Conservation (phyloP, 2,888 invertebrate species). For the Timema podura region DNA sequence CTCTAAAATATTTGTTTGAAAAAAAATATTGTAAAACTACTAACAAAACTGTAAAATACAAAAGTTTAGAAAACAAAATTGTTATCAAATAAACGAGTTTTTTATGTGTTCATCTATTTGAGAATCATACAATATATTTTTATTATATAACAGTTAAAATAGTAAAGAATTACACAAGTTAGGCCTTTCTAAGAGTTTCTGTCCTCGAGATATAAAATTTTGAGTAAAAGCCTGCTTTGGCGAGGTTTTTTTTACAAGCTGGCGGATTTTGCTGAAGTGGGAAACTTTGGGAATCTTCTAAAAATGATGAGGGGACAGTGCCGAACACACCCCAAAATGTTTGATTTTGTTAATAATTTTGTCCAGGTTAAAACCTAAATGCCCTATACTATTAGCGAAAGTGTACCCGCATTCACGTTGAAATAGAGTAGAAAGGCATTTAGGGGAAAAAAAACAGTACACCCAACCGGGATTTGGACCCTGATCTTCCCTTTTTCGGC, state of each 20-base stretch:
- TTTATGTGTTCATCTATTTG: neutral
- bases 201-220: neutral
- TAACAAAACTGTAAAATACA: no score
- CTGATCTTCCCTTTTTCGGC: no score
- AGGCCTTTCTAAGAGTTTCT: neutral
- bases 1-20: no score
- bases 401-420: no score
- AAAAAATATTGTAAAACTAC: no score
- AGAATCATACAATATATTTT: neutral
- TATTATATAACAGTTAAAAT: neutral
- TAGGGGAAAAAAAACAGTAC: no score
- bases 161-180: neutral
- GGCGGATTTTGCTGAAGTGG: neutral
- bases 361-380: conserved; percentile 1
- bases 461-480: no score
- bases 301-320: neutral
- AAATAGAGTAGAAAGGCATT: no score
- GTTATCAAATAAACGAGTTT: neutral
- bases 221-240: neutral
- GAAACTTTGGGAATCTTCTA: neutral
- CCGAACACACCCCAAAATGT: neutral
- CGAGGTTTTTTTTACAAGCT: neutral
- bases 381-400: neutral
- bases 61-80: no score
- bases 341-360: neutral